phyloP scores from a whole-genome alignment of 35 echinoderm and acorn worm species.

The Diadema setosum region DNA sequence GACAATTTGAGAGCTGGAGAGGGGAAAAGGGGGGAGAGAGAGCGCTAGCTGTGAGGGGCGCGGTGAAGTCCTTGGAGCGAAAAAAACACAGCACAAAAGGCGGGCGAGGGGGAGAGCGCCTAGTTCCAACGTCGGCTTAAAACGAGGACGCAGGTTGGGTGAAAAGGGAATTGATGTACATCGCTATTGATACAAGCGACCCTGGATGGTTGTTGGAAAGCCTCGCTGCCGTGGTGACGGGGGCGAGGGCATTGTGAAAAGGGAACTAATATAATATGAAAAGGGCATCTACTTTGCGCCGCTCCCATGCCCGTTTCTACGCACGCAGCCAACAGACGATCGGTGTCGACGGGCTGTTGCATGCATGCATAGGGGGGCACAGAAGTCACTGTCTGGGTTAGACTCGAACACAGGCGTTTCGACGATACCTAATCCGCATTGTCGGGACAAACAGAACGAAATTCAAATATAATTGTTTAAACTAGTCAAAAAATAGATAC shows the following conservation, averaged over 20 bases:
- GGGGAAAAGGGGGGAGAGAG: not conserved
- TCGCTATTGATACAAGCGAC: not conserved
- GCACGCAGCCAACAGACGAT: too few species aligned
- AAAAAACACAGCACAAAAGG: not conserved
- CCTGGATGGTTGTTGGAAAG: constrained; percentile 5
- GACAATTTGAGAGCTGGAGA: not conserved
- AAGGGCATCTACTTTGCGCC: not conserved
- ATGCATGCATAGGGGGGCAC: too few species aligned
- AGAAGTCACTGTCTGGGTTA: too few species aligned
- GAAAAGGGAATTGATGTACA: constrained; percentile 28
- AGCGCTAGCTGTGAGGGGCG: not conserved
- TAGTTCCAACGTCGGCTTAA: not conserved
- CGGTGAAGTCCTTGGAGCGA: not conserved
- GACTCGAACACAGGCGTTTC: too few species aligned
- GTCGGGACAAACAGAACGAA: too few species aligned
- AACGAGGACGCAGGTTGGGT: not conserved
- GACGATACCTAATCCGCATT: too few species aligned
- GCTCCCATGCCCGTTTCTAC: too few species aligned
- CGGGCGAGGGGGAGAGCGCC: not conserved
- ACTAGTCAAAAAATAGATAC: too few species aligned
- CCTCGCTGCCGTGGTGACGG: not conserved
- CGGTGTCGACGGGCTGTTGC: too few species aligned
- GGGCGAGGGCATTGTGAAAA: not conserved
- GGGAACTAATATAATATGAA: constrained; percentile 24
- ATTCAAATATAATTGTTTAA: too few species aligned